phyloP scores from a whole-genome alignment of 2,113 vertebrate genomes.

The Hippoglossus stenolepis region DNA sequence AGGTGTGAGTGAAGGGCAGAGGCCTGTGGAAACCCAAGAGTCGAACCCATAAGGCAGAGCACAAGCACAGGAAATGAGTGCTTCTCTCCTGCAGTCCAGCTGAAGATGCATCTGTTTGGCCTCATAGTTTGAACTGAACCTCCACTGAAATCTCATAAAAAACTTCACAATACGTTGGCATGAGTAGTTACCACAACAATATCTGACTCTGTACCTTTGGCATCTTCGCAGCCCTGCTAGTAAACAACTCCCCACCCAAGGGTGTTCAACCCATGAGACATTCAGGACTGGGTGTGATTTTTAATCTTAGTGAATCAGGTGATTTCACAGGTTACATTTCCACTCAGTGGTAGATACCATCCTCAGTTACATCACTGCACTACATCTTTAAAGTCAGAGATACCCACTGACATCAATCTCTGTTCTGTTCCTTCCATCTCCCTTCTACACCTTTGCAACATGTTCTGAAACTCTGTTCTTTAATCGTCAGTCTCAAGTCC shows the following conservation, averaged over 20 bases:
- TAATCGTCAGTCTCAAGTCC: background rate
- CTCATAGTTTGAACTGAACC: slow-evolving; percentile 13
- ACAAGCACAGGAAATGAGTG: background rate
- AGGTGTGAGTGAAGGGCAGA: slow-evolving; percentile 18
- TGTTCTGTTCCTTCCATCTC: background rate
- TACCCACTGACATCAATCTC: slow-evolving; percentile 26
- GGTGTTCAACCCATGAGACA: background rate
- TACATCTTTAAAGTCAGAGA: background rate
- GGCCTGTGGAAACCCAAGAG: slow-evolving; percentile 65
- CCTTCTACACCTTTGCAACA: background rate
- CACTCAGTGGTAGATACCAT: background rate
- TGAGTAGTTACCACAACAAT: background rate
- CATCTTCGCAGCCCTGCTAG: slow-evolving; percentile 19
- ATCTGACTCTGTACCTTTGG: slow-evolving; percentile 33
- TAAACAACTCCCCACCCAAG: background rate
- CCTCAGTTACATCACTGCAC: background rate
- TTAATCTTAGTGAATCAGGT: background rate
- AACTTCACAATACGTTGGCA: slow-evolving; percentile 33
- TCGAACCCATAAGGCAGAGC: slow-evolving; percentile 4
- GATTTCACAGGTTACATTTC: background rate
- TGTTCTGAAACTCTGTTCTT: no score
- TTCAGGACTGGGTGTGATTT: no score
- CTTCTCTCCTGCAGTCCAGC: background rate
- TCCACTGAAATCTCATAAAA: slow-evolving; percentile 11
- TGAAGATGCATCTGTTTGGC: slow-evolving; percentile 20